phyloP scores from a whole-genome alignment of 1,140 invertebrate genomes.

The Panagrolaimus sp. region DNA sequence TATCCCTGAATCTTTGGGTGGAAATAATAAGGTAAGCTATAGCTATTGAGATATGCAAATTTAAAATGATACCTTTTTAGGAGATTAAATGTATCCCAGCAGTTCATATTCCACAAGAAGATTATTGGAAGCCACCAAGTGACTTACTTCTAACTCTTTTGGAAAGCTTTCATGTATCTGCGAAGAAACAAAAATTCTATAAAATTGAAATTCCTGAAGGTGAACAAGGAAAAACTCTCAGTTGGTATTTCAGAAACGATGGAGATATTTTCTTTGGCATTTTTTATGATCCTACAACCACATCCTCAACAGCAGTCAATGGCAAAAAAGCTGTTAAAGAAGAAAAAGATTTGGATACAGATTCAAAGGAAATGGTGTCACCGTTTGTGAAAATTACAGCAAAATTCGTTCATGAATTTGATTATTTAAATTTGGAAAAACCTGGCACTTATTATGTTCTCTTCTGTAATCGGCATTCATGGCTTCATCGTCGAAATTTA shows the following conservation, averaged over 20 bases:
- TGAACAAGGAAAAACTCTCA: conserved; percentile 30
- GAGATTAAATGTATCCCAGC: conserved; percentile 52
- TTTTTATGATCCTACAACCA: conserved; percentile 42
- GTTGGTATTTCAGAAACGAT: conserved; percentile 57
- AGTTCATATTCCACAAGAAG: conserved; percentile 26
- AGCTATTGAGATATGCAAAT: background rate
- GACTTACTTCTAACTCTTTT: conserved; percentile 36
- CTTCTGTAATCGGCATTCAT: conserved; percentile 53
- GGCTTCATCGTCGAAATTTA: conserved; percentile 34
- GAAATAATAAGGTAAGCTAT: conserved; percentile 43
- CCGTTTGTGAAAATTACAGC: conserved; percentile 56
- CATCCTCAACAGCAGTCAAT: conserved; percentile 1
- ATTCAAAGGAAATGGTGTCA: conserved; percentile 51
- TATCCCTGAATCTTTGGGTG: conserved; percentile 52
- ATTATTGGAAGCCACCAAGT: conserved; percentile 48
- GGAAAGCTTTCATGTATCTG: conserved; percentile 42
- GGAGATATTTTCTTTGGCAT: conserved; percentile 57
- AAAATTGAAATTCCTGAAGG: conserved; percentile 38
- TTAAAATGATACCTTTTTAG: conserved; percentile 27
- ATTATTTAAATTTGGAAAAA: conserved; percentile 32
- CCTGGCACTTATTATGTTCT: conserved; percentile 52
- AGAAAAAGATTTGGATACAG: conserved; percentile 35
- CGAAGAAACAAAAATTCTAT: conserved; percentile 47
- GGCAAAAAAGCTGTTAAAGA: conserved; percentile 9
- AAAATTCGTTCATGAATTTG: conserved; percentile 54